Conservation (phyloP, 2,888 invertebrate genomes). For the Xanthostigma xanthostigma region DNA sequence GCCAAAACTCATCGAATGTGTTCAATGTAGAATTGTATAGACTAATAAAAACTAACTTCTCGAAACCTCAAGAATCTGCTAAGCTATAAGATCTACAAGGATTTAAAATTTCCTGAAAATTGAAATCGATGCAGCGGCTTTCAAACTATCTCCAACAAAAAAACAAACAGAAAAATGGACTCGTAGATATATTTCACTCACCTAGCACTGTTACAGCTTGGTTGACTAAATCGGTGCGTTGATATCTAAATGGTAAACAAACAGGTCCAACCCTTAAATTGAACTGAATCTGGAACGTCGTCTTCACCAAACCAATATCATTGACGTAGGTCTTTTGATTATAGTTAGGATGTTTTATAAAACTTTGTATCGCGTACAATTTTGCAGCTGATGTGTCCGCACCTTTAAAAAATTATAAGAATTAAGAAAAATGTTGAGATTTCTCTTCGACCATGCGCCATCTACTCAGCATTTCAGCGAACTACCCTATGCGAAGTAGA, state of each 20-base stretch:
- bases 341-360: constrained; percentile 30
- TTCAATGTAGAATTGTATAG: too few species aligned
- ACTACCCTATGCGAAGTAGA: too few species aligned
- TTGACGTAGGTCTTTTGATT: constrained; percentile 20
- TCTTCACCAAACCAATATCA: constrained; percentile 38
- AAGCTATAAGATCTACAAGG: too few species aligned
- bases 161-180: too few species aligned
- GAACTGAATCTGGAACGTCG: constrained; percentile 28
- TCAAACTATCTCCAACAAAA: too few species aligned
- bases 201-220: constrained; percentile 30
- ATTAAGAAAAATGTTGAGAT: neutral
- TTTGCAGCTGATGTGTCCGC: constrained; percentile 32
- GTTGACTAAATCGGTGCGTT: constrained; percentile 22
- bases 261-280: constrained; percentile 39
- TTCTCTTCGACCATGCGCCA: too few species aligned
- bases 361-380: constrained; percentile 22
- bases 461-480: too few species aligned
- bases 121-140: too few species aligned
- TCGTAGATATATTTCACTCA: constrained; percentile 17
- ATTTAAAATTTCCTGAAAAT: too few species aligned
- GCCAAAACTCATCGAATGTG: too few species aligned
- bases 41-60: too few species aligned
- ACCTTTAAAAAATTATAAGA: constrained; percentile 24
- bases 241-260: constrained; percentile 46
- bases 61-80: too few species aligned